Evolutionary conservation across 2,113 vertebrate species (phyloP).

Genomic region (Pardalotus punctatus): DNA sequence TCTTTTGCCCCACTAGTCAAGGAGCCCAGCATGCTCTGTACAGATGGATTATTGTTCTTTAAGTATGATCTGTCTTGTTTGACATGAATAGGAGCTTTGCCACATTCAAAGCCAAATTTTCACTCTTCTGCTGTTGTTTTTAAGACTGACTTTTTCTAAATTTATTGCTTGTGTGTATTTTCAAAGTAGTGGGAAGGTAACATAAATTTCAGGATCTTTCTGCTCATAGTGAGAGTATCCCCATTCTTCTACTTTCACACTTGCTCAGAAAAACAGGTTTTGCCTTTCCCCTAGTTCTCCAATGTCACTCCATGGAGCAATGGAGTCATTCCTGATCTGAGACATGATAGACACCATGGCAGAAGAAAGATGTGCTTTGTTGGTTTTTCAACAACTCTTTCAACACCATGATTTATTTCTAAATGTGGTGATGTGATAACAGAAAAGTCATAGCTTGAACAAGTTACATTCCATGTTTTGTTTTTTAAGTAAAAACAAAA

Average conservation of each 20-base stretch:
- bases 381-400: background rate
- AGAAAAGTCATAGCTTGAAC: background rate
- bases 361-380: background rate
- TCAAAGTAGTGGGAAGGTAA: background rate
- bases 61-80: background rate
- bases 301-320: background rate
- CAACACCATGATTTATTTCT: background rate
- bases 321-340: background rate
- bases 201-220: background rate
- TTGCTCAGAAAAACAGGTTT: background rate
- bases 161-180: background rate
- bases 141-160: background rate
- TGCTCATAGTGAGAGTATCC: background rate
- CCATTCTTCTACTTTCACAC: background rate
- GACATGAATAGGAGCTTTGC: background rate
- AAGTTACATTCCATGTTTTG: background rate
- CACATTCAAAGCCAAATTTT: background rate
- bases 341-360: fast-evolving
- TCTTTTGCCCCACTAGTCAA: background rate
- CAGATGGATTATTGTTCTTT: background rate
- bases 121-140: background rate
- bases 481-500: background rate
- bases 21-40: background rate
- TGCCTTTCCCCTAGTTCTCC: background rate
- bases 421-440: background rate